phyloP scores from a whole-genome alignment of 2,797 vertebrate species.

The Microctenopoma stevenorrisi region DNA sequence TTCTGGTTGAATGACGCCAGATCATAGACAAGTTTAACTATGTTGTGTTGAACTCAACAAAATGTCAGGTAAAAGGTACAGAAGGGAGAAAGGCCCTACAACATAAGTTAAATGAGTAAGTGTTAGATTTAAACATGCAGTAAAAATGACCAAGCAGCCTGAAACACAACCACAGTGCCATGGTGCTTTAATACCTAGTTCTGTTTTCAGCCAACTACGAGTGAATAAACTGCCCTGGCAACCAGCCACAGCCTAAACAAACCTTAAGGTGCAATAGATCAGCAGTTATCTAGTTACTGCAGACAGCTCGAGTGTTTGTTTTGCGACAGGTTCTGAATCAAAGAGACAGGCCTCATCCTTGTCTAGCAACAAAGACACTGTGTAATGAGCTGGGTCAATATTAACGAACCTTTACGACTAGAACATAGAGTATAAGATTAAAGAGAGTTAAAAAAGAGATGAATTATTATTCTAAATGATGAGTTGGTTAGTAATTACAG shows the following conservation, averaged over 20 bases:
- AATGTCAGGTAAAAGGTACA: not conserved
- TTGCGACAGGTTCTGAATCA: conserved; percentile 62
- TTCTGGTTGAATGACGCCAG: not conserved
- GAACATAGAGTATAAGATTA: conserved; percentile 41
- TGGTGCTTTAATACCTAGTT: conserved; percentile 4
- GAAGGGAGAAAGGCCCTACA: too few relatives aligned
- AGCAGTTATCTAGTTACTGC: conserved; percentile 55
- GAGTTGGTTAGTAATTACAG: too few relatives aligned
- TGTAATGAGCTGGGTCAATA: conserved; percentile 76
- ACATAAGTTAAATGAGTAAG: not conserved
- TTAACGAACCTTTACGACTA: conserved; percentile 77
- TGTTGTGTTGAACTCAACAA: not conserved
- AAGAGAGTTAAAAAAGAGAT: conserved; percentile 5
- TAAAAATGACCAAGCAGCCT: not conserved
- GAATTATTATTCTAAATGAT: not conserved
- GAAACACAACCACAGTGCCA: not conserved
- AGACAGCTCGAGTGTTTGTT: conserved; percentile 71
- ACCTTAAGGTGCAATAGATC: conserved; percentile 37
- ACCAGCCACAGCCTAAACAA: conserved; percentile 32
- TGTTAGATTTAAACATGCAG: not conserved
- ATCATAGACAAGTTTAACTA: not conserved
- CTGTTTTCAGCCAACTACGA: conserved; percentile 37
- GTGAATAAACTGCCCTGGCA: conserved; percentile 42
- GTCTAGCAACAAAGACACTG: conserved; percentile 63
- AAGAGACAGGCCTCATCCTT: conserved; percentile 58